Base-by-base conservation (phyloP, 1,140 invertebrate genomes). In the Calephelis nemesis region DNA sequence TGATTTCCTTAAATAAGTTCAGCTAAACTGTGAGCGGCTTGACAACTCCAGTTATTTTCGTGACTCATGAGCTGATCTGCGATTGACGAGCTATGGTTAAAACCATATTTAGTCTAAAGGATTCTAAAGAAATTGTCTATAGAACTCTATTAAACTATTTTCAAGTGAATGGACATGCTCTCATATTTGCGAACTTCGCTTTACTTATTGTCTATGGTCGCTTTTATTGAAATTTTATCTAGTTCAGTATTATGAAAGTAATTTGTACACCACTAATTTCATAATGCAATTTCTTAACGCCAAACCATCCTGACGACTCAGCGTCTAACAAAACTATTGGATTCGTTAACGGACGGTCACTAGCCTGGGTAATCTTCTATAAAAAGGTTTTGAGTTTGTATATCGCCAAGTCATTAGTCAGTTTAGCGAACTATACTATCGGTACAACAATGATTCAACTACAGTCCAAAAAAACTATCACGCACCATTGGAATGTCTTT, bases 401-500 rank as follows among this genome's bases (percentile, higher is more conserved):
- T 42, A 66, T 39, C 48, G 63, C 47, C 40, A 52, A 49, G 54
- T 19, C 49, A 63, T 70, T 63, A 64, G 52, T 60, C 40, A 66
- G 52, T 63, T 73, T 50, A 52, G 64, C 65, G 62, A 73, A 63
- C 64, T 63, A 77, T 62, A 65, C 67, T 72, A 66, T 74, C 67
- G 63, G 67, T 65, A 64, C 67, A 71, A 74, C 49, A 74, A 70
- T 66, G 63, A 70, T 54, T 69, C 65, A 72, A 75, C 62, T 70
- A 70, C 68, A 72, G 63, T 72, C 65, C 71, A 70, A 79, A 75
- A 72, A 60, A 76, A 74, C 70, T 72, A 66, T 71, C 70, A 71
- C 76, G 74, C 72, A 74, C 69, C 68, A 67, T 70, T 73, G 68
- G 67, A 74, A 76, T 72, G 72, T 73, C 72, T 67, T 65, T 68